Percentiles rank a stretch among this genome's conserved stretches.
Evolutionary conservation across 2,113 vertebrate genomes (phyloP).

Genomic region (Chlamydotis undulata): DNA sequence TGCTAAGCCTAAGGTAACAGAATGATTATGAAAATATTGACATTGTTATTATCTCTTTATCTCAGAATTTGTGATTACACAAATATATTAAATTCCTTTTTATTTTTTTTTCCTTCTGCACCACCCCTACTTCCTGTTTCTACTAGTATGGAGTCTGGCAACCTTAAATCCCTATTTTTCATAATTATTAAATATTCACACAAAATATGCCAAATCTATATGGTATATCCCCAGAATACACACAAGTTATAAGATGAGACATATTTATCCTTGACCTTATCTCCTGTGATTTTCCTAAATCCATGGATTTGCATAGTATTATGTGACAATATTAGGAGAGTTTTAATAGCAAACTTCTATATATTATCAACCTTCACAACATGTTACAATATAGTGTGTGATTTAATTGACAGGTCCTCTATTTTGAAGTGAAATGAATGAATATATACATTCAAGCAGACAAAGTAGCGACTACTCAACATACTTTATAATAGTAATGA

Average conservation of each 20-base stretch:
- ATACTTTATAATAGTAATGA: slow-evolving; percentile 51
- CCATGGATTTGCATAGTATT: not conserved
- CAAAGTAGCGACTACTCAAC: slow-evolving; percentile 3
- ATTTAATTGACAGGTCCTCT: not conserved
- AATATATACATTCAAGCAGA: not conserved
- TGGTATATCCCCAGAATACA: not conserved
- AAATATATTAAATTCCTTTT: not conserved
- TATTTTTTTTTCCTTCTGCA: not conserved
- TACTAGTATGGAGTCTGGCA: not conserved
- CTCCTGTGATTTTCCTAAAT: not conserved
- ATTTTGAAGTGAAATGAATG: not conserved
- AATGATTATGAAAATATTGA: not conserved
- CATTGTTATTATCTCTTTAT: not conserved
- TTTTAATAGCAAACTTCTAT: not conserved
- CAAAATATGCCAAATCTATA: not conserved
- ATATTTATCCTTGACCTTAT: not conserved
- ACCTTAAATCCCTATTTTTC: not conserved
- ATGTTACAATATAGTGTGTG: not conserved
- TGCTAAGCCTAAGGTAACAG: not conserved
- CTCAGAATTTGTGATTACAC: not conserved
- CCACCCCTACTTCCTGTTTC: not conserved
- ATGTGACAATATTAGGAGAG: not conserved
- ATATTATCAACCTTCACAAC: not conserved
- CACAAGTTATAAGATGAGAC: not conserved
- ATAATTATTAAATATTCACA: not conserved